phyloP scores from a whole-genome alignment of 2,113 vertebrate genomes.

The Chlamydotis undulata region DNA sequence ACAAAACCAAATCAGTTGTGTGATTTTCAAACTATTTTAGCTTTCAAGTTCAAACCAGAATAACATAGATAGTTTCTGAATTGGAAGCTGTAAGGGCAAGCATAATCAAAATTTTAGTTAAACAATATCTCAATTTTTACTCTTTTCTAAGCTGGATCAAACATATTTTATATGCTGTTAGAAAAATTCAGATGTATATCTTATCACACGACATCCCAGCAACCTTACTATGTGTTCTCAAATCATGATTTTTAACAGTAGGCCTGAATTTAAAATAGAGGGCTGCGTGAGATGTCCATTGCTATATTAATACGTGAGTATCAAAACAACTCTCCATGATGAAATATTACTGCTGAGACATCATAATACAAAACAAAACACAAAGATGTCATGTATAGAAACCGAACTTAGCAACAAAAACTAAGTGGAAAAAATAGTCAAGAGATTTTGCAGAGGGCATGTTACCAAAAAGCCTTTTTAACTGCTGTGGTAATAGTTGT shows the following conservation, averaged over 20 bases:
- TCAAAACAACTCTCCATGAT: background rate
- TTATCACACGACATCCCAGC: background rate
- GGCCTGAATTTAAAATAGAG: background rate
- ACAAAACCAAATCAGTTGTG: background rate
- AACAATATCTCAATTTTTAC: background rate
- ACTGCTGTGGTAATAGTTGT: background rate
- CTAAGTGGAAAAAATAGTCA: background rate
- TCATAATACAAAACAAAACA: background rate
- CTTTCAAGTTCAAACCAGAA: background rate
- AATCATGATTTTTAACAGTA: background rate
- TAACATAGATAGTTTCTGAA: background rate
- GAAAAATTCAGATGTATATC: background rate
- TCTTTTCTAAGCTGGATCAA: background rate
- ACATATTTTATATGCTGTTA: background rate
- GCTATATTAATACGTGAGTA: background rate
- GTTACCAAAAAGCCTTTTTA: background rate
- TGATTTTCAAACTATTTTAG: background rate
- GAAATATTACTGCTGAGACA: conserved; percentile 21
- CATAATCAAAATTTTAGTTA: background rate
- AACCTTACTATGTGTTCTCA: background rate
- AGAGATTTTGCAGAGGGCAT: background rate
- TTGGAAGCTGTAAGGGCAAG: background rate
- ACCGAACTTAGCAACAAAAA: conserved; percentile 30
- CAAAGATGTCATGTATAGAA: background rate
- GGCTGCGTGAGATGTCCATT: background rate